Evolutionary conservation across 2,888 invertebrate species (phyloP), one percentile per base, ranked within the genome.

Genomic region (Phrixothrix hirtus): DNA sequence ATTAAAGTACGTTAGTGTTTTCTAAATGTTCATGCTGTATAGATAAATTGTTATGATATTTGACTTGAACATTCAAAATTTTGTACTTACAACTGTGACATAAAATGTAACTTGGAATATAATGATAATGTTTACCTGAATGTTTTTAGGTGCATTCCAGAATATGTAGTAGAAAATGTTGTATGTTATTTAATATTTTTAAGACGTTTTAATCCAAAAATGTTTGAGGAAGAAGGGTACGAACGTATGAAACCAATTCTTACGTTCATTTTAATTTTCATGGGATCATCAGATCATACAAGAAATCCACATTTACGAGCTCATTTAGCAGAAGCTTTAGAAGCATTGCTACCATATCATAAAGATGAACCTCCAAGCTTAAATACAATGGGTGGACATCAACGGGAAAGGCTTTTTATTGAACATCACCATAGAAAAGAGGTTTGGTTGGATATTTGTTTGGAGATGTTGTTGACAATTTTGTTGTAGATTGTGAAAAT

Each of bases 261-360:
- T 31, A 87, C 89, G 0, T 83, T 92, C 69, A 86, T 95, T 12
- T 76, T 96, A 15, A 83, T 89, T 1, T 89, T 90, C 66, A 96
- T 96, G 95, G 94, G 94, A 0, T 90, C 89, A 42, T 83, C 89
- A 0, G 59, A 65, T 21, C 64, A 68, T 10, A 85, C 93, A 53
- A 87, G 88, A 66, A 97, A 96, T 78, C 96, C 97, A 0, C 96
- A 97, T 78, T 77, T 95, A 48, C 83, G 96, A 54, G 96, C 96
- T 0, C 84, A 89, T 43, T 76, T 97, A 52, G 95, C 96, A 0
- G 94, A 95, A 73, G 89, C 89, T 38, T 76, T 97, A 7, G 94
- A 95, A 68, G 85, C 90, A 4, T 81, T 97, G 67, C 74, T 96
- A 63, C 95, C 95, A 0, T 80, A 80, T 58, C 80, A 81, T 16